Percentiles rank a stretch among this genome's conserved stretches.
phyloP scores from a whole-genome alignment of 2,113 vertebrate species.

The Percopsis transmontana region DNA sequence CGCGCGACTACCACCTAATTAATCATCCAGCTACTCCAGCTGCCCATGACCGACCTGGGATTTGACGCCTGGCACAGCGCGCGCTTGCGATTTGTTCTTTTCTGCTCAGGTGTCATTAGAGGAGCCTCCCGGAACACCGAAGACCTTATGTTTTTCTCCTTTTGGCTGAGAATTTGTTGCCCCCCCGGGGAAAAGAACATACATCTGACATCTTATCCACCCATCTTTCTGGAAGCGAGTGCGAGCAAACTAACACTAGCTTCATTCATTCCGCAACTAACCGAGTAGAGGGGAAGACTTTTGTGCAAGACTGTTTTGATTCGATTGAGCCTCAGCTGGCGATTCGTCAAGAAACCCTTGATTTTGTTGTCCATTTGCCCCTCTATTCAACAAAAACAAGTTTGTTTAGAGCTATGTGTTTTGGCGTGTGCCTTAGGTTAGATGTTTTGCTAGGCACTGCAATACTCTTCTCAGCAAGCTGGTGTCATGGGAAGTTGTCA shows the following conservation, averaged over 20 bases:
- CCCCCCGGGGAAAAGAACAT: conserved; percentile 19
- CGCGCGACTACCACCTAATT: conserved; percentile 20
- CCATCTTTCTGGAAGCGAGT: conserved; percentile 32
- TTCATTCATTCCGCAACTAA: neutral
- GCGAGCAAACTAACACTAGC: conserved; percentile 15
- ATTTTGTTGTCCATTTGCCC: conserved; percentile 25
- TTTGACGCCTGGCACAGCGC: conserved; percentile 39
- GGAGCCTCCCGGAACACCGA: conserved; percentile 11
- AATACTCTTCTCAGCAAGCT: conserved; percentile 20
- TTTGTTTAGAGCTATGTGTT: neutral
- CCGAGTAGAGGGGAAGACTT: neutral
- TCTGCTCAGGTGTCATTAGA: conserved; percentile 36
- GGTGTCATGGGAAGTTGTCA: conserved; percentile 46
- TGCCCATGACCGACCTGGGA: conserved; percentile 5
- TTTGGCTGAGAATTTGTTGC: conserved; percentile 12
- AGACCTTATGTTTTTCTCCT: conserved; percentile 15
- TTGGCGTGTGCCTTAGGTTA: conserved; percentile 33
- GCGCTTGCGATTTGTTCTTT: conserved; percentile 42
- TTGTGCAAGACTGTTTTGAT: conserved; percentile 17
- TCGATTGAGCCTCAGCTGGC: conserved; percentile 23
- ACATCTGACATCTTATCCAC: conserved; percentile 47
- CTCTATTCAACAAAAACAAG: conserved; percentile 11
- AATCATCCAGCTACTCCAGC: conserved; percentile 34
- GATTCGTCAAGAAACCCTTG: neutral
- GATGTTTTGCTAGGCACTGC: conserved; percentile 2